A percentile compares a stretch with the other conserved stretches of the same genome.
phyloP scores from a whole-genome alignment of 1,140 invertebrate species.

The Caerostris extrusa region DNA sequence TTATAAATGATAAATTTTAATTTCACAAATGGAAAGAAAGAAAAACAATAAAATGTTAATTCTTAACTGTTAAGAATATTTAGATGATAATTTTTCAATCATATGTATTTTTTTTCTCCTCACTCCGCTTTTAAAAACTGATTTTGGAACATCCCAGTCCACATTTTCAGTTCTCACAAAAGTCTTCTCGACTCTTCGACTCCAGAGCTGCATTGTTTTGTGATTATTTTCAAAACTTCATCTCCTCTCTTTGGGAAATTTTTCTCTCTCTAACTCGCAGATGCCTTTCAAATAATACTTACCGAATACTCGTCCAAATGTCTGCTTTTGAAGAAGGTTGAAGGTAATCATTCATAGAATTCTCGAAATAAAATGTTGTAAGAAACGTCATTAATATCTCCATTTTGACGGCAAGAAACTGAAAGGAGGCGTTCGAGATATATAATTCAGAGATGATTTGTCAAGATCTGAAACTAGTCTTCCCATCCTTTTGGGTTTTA shows the following conservation, averaged over 20 bases:
- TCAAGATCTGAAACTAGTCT: slow-evolving; percentile 31
- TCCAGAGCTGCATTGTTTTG: not conserved
- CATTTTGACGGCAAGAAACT: slow-evolving; percentile 63
- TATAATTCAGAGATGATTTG: slow-evolving; percentile 69
- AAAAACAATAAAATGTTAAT: no score
- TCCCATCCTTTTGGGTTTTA: slow-evolving; percentile 32
- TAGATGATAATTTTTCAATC: no score
- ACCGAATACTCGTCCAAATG: not conserved
- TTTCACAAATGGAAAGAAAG: no score
- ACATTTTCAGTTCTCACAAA: not conserved
- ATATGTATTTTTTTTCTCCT: no score
- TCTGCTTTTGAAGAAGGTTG: not conserved
- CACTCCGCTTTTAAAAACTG: no score
- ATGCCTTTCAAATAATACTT: slow-evolving; percentile 8
- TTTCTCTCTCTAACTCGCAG: not conserved
- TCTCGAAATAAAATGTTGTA: slow-evolving; percentile 25
- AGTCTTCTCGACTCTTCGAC: not conserved
- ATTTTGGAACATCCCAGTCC: no score
- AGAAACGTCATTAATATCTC: slow-evolving; percentile 65
- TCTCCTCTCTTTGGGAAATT: not conserved
- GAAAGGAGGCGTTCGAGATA: slow-evolving; percentile 47
- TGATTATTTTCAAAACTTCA: slow-evolving; percentile 15
- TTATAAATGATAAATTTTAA: no score
- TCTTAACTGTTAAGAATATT: no score
- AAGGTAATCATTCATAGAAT: slow-evolving; percentile 59